A percentile compares a stretch with the other conserved stretches of the same genome.
Evolutionary conservation across 2,888 invertebrate species (phyloP).

Genomic region (Netelia fuscicornis): DNA sequence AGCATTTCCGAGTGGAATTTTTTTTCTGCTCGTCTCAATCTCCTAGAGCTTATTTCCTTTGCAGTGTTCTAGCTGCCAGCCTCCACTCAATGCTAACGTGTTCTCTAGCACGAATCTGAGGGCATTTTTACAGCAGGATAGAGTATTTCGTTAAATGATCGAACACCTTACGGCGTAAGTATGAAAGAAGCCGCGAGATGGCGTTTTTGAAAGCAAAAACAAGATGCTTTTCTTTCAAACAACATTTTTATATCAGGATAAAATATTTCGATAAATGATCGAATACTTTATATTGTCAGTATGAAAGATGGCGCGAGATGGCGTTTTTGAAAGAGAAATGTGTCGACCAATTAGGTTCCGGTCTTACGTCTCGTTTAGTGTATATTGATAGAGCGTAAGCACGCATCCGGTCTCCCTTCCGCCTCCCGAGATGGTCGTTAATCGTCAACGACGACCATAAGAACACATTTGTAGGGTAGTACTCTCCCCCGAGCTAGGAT

Average conservation of each 20-base stretch:
- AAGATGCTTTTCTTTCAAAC: too few relatives aligned
- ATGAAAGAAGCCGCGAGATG: conserved; percentile 32
- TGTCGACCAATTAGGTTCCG: conserved; percentile 36
- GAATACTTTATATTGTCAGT: too few relatives aligned
- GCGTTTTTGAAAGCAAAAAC: conserved; percentile 14
- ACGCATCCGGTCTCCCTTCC: conserved; percentile 26
- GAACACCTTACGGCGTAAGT: not conserved
- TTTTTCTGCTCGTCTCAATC: too few relatives aligned
- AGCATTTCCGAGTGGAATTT: too few relatives aligned
- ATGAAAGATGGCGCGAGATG: conserved; percentile 24
- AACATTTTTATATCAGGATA: too few relatives aligned
- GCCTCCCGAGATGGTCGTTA: conserved; percentile 21
- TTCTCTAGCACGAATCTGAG: too few relatives aligned
- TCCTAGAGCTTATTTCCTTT: too few relatives aligned
- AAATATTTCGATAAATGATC: too few relatives aligned
- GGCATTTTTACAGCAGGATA: too few relatives aligned
- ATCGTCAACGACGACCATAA: conserved; percentile 12
- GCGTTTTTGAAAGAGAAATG: conserved; percentile 22
- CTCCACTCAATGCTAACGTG: too few relatives aligned
- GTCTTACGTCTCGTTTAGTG: not conserved
- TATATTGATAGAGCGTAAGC: conserved; percentile 35
- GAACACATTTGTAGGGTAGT: conserved; percentile 23
- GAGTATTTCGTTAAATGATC: not conserved
- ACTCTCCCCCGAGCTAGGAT: not conserved
- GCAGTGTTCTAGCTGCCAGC: too few relatives aligned